Evolutionary conservation across 2,888 invertebrate species (phyloP).

Genomic region (Galerucella pusilla): DNA sequence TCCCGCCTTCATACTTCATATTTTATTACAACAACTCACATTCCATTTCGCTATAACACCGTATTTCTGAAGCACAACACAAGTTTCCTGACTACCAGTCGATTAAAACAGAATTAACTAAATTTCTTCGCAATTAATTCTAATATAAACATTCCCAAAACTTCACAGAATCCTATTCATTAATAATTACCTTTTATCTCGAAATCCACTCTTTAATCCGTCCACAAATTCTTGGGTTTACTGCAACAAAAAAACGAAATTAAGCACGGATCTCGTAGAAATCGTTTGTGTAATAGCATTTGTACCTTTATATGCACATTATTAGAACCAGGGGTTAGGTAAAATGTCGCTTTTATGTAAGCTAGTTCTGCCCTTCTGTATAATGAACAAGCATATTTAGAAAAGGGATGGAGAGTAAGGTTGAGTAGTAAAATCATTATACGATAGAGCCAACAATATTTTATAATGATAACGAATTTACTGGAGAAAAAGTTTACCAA

Average conservation of each 20-base stretch:
- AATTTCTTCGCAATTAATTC: too few species aligned
- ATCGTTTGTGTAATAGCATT: slow-evolving; percentile 35
- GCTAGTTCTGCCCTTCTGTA: slow-evolving; percentile 24
- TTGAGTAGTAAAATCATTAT: background rate
- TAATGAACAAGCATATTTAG: slow-evolving; percentile 28
- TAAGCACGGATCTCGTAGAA: slow-evolving; percentile 26
- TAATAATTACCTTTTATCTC: slow-evolving; percentile 25
- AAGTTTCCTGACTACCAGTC: too few species aligned
- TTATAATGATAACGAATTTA: too few species aligned
- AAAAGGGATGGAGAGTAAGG: slow-evolving; percentile 13
- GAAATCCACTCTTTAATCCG: slow-evolving; percentile 4
- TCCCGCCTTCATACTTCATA: too few species aligned
- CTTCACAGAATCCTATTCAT: slow-evolving; percentile 9
- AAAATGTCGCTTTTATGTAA: slow-evolving; percentile 23
- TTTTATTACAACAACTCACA: too few species aligned
- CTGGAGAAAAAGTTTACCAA: too few species aligned
- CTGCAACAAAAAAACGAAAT: slow-evolving; percentile 33
- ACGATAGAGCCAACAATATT: too few species aligned
- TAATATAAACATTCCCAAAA: background rate
- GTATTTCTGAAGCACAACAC: too few species aligned
- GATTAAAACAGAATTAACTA: too few species aligned
- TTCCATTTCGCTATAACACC: too few species aligned
- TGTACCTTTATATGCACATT: slow-evolving; percentile 41
- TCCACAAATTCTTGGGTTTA: slow-evolving; percentile 33
- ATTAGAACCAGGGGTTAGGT: slow-evolving; percentile 7